phyloP scores from a whole-genome alignment of 2,113 vertebrate species.

The Lagopus muta region DNA sequence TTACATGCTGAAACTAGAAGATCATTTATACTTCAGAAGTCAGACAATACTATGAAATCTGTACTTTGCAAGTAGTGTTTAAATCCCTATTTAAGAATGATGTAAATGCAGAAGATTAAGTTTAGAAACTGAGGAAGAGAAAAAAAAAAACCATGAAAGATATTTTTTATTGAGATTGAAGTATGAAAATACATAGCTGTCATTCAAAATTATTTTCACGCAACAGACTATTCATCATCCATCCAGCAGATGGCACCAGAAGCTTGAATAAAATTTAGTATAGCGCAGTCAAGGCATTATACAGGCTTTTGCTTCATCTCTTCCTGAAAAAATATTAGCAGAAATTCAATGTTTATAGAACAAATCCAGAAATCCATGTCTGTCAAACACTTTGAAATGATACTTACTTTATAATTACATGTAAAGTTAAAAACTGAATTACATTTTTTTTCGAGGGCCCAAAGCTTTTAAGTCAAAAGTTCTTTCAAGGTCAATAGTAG shows the following conservation, averaged over 20 bases:
- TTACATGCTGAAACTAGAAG: rapidly evolving
- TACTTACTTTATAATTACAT: background rate
- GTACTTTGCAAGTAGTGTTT: background rate
- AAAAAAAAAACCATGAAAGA: no score
- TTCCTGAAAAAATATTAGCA: background rate
- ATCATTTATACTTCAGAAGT: background rate
- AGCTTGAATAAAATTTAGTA: background rate
- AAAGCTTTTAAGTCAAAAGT: background rate
- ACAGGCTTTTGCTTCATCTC: background rate
- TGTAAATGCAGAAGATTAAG: background rate
- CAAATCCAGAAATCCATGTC: background rate
- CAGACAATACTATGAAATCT: background rate
- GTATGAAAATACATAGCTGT: rapidly evolving
- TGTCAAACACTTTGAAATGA: background rate
- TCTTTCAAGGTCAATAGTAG: background rate
- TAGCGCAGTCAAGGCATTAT: rapidly evolving
- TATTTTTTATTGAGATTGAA: background rate
- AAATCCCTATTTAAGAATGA: rapidly evolving
- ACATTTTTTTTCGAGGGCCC: background rate
- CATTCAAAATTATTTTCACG: rapidly evolving
- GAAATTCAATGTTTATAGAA: background rate
- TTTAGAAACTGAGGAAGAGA: background rate
- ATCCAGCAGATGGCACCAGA: constrained; percentile 51
- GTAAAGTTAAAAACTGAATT: background rate
- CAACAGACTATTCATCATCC: background rate